Evolutionary conservation across 2,888 invertebrate species (phyloP).

Genomic region (Lasioglossum zephyrum): DNA sequence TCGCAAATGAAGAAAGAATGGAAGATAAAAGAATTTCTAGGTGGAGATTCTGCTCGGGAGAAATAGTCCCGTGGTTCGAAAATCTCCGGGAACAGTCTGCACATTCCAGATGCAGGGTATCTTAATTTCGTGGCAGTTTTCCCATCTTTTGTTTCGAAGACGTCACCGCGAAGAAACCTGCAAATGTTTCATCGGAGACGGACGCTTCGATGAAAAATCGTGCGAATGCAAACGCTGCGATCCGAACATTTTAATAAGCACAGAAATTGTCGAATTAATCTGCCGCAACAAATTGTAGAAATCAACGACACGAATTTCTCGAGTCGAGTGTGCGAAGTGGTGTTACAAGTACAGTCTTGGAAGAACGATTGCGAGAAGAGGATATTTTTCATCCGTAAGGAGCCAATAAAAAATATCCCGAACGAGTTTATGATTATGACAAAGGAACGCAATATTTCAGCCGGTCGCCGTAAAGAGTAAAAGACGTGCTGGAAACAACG

Average conservation of each 20-base stretch:
- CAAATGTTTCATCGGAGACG: background rate
- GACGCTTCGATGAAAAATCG: too few relatives aligned
- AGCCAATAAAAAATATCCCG: background rate
- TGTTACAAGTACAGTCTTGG: background rate
- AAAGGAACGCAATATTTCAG: background rate
- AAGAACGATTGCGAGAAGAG: background rate
- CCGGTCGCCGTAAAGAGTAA: background rate
- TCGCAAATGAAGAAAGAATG: conserved; percentile 55
- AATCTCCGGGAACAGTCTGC: conserved; percentile 26
- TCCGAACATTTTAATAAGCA: too few relatives aligned
- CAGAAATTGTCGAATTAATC: background rate
- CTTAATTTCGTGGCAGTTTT: conserved; percentile 50
- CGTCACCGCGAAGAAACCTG: background rate
- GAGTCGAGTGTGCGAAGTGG: background rate
- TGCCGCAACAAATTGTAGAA: background rate
- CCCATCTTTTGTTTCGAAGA: conserved; percentile 21
- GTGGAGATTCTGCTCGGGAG: conserved; percentile 28
- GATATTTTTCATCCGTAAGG: background rate
- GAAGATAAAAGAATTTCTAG: conserved; percentile 43
- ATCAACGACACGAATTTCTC: background rate
- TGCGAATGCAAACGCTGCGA: background rate
- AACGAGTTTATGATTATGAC: background rate
- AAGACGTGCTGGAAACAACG: conserved; percentile 11
- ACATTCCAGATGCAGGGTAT: conserved; percentile 32
- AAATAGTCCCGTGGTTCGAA: conserved; percentile 42